phyloP scores from a whole-genome alignment of 2,888 invertebrate species.

The Trissolcus japonicus region DNA sequence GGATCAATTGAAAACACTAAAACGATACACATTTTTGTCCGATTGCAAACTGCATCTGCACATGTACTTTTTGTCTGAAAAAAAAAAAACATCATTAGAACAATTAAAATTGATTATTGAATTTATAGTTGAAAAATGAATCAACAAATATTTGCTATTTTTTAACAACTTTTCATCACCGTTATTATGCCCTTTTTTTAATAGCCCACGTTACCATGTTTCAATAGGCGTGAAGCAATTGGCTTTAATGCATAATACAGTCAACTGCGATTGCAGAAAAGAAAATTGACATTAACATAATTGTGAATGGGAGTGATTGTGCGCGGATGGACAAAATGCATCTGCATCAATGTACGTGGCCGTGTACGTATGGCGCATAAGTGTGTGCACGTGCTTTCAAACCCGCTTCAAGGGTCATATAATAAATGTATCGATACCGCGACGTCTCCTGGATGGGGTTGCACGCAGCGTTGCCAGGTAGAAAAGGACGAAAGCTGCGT shows the following conservation, averaged over 20 bases:
- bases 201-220: too few species aligned
- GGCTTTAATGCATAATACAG: slow-evolving; percentile 20
- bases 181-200: too few species aligned
- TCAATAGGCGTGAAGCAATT: slow-evolving; percentile 9
- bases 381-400: slow-evolving; percentile 1
- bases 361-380: not conserved
- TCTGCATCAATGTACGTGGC: not conserved
- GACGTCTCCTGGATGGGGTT: slow-evolving; percentile 34
- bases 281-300: slow-evolving; percentile 38
- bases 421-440: slow-evolving; percentile 55
- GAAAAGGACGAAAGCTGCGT: too few species aligned
- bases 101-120: too few species aligned
- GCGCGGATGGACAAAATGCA: slow-evolving; percentile 14
- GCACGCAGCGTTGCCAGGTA: slow-evolving; percentile 27
- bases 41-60: too few species aligned
- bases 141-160: too few species aligned
- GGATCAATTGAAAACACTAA: too few species aligned
- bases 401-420: slow-evolving; percentile 36
- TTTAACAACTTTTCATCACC: too few species aligned
- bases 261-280: slow-evolving; percentile 6
- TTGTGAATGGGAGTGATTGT: slow-evolving; percentile 41
- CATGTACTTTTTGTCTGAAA: too few species aligned
- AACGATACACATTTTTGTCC: too few species aligned
- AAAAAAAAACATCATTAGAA: too few species aligned
- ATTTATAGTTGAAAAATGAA: too few species aligned